Percentiles rank a stretch among this genome's conserved stretches.
These are phyloP conservation scores for Lymantria dispar DNA, from an alignment of 2,888 invertebrate species.

Conservation along the genomic window DNA sequence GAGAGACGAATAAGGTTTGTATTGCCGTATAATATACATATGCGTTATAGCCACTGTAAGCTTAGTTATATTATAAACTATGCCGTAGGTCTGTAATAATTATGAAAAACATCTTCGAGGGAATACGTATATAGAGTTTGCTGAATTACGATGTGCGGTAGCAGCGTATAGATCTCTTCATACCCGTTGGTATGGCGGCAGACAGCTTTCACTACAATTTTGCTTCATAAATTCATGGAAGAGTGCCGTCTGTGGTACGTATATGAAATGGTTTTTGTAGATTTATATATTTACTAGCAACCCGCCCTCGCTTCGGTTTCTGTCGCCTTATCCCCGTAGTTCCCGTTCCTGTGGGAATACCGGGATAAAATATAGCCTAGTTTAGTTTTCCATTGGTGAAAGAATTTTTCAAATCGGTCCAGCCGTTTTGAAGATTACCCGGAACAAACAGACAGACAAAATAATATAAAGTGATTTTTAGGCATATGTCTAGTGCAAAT, in stretches of 20 bases:
- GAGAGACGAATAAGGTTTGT: slow-evolving; percentile 11
- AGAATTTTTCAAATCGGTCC: too few relatives aligned
- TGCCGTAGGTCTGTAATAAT: slow-evolving; percentile 87
- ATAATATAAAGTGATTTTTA: too few relatives aligned
- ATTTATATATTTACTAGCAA: too few relatives aligned
- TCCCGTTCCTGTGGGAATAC: too few relatives aligned
- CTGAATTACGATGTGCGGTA: slow-evolving; percentile 84
- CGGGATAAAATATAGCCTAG: too few relatives aligned
- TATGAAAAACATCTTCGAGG: slow-evolving; percentile 93
- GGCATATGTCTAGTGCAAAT: too few relatives aligned
- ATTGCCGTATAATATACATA: neutral
- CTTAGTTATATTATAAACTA: neutral
- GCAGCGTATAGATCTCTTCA: slow-evolving; percentile 89
- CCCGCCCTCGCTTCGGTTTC: too few relatives aligned
- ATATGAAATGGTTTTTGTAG: neutral
- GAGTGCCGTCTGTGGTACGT: slow-evolving; percentile 91
- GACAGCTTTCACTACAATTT: slow-evolving; percentile 91
- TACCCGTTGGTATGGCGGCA: slow-evolving; percentile 94
- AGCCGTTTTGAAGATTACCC: too few relatives aligned
- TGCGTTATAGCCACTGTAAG: neutral
- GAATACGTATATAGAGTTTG: slow-evolving; percentile 94
- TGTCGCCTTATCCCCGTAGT: too few relatives aligned
- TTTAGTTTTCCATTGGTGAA: too few relatives aligned
- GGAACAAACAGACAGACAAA: too few relatives aligned
- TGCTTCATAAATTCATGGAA: slow-evolving; percentile 91